These are phyloP conservation scores for Oreotrochilus melanogaster DNA, from an alignment of 2,113 vertebrate species.

Conservation along the genomic window DNA sequence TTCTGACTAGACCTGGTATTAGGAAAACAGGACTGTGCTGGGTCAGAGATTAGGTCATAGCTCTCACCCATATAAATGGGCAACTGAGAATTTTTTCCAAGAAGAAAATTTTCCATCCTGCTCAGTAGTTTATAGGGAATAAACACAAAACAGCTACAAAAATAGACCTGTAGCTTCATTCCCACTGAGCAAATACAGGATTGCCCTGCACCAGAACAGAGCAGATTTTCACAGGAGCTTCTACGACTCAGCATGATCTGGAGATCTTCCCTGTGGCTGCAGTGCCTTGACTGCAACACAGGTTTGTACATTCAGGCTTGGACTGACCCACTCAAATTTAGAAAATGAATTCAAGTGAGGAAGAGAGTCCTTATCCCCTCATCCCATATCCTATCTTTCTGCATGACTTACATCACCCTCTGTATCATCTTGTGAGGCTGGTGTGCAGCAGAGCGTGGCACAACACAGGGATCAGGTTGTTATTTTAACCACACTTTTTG, in stretches of 20 bases:
- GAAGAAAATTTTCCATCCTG: not conserved
- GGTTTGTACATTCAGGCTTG: not conserved
- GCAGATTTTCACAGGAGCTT: not conserved
- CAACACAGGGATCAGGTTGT: rapidly evolving
- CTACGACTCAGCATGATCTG: not conserved
- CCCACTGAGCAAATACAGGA: not conserved
- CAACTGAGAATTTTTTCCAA: not conserved
- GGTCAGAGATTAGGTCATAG: not conserved
- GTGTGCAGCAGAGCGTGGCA: rapidly evolving
- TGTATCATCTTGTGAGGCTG: not conserved
- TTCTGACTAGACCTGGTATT: not conserved
- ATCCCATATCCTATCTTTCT: not conserved
- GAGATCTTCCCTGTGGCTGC: rapidly evolving
- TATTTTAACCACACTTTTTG: not conserved
- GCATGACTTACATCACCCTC: rapidly evolving
- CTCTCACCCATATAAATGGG: not conserved
- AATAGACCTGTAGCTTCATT: not conserved
- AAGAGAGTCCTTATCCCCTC: not conserved
- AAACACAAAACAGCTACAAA: not conserved
- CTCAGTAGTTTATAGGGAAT: not conserved
- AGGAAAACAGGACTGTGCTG: not conserved
- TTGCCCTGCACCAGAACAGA: not conserved
- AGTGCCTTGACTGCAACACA: not conserved
- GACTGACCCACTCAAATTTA: not conserved
- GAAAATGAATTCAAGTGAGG: not conserved